Percentiles rank a stretch among this genome's conserved stretches.
phyloP scores from a whole-genome alignment of 2,113 vertebrate species.

The Nyctibius bracteatus region DNA sequence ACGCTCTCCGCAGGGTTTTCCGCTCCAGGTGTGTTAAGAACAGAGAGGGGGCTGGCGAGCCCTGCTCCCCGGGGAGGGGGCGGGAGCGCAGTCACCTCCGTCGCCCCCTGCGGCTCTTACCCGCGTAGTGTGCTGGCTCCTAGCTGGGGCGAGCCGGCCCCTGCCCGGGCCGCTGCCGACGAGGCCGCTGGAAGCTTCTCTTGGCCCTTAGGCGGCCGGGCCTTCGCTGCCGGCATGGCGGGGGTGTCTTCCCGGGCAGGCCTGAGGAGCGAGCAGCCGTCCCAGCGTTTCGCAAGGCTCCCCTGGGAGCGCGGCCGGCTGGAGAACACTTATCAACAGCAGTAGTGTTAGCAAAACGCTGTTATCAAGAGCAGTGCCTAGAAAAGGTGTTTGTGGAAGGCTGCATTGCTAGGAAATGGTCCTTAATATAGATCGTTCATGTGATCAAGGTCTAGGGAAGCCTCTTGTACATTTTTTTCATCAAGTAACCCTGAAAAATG shows the following conservation, averaged over 20 bases:
- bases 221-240: background rate
- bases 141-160: background rate
- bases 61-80: too few relatives aligned
- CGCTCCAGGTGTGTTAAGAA: accelerated
- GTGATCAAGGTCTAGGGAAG: background rate
- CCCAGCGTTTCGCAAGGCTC: background rate
- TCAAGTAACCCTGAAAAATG: background rate
- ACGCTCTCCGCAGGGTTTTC: too few relatives aligned
- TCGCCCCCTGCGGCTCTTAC: too few relatives aligned
- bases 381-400: background rate
- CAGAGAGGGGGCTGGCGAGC: too few relatives aligned
- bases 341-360: background rate
- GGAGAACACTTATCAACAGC: background rate
- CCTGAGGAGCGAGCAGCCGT: background rate
- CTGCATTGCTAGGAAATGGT: background rate
- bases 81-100: too few relatives aligned
- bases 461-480: background rate
- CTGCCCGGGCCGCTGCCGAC: accelerated
- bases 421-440: background rate
- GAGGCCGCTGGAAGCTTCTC: background rate
- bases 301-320: background rate
- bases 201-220: background rate
- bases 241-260: background rate
- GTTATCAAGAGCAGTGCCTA: too few relatives aligned
- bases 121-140: too few relatives aligned